Conservation (phyloP, 2,797 vertebrate genomes). For the Alcedo atthis region DNA sequence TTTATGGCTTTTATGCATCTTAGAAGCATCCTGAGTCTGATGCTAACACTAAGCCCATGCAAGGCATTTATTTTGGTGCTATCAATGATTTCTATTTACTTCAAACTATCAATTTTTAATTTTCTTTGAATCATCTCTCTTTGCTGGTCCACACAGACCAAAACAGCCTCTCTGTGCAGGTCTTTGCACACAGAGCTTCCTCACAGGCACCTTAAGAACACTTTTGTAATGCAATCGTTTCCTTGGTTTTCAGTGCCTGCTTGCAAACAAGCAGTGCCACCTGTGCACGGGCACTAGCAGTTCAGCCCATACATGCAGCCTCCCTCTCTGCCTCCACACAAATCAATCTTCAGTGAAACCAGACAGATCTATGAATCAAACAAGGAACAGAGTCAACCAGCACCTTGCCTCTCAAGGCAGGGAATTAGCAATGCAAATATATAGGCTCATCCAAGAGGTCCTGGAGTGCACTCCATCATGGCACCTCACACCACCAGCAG, state of each 20-base stretch:
- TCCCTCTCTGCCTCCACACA: not conserved
- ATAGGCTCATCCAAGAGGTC: constrained; percentile 57
- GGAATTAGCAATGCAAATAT: constrained; percentile 67
- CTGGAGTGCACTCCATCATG: constrained; percentile 55
- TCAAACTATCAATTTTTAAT: constrained; percentile 1
- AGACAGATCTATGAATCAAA: constrained; percentile 66
- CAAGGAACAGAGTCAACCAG: constrained; percentile 35
- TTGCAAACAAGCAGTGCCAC: constrained; percentile 25
- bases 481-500: constrained; percentile 25
- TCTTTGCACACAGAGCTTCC: not conserved
- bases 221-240: not conserved
- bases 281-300: not conserved
- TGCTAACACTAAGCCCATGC: constrained; percentile 14
- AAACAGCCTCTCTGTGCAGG: not conserved
- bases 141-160: constrained; percentile 2
- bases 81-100: constrained; percentile 30
- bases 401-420: constrained; percentile 37
- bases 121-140: constrained; percentile 34
- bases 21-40: constrained; percentile 32
- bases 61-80: constrained; percentile 58
- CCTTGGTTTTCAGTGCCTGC: constrained; percentile 3
- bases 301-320: not conserved
- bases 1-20: constrained; percentile 55
- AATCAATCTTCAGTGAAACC: constrained; percentile 53
- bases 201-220: not conserved